Base-by-base conservation (phyloP, 2,888 invertebrate species). In the Cybosia mesomella region DNA sequence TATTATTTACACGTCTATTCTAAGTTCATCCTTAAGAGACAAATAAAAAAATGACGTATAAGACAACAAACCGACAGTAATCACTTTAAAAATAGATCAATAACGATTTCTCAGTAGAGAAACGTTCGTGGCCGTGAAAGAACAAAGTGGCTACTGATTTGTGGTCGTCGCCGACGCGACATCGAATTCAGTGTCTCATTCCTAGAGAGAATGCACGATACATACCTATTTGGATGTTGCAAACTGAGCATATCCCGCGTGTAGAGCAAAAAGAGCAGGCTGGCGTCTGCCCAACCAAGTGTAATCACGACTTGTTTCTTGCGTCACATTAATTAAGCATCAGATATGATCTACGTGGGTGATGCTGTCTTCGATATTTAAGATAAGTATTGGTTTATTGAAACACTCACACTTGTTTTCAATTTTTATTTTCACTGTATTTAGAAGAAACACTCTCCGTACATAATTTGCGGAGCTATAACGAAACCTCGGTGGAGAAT, bases 111-210 rank as follows among this genome's bases (percentile, higher is more conserved):
- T 86, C 83, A 80, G 83, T 80, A 83, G 83, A 86, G 87, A 87
- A 86, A 82, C 83, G 86, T 83, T 84, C 75, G 84, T 85, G 89
- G 84, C 90, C 88, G 86, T 90, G 90, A 90, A 90, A 90, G 89
- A 91, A 89, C 90, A 92, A 93, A 94, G 91, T 91, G 89, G 86
- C 85, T 85, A 84, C 91, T 93, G 94, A 94, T 94, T 94, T 93
- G 93, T 93, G 89, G 88, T 86, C 83, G 87, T 83, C 74, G 69
- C 57, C 68, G 69, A 67, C 82, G 87, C 68, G 69, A 67, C 82
- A 86, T 85, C 85, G 87, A 86, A 86, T 88, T 87, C 87, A 87
- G 83, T 85, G 85, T 87, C 88, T 88, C 89, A 89, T 91, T 91
- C 90, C 87, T 87, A 85, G 83, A 87, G 86, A 81, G 87, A 85